A percentile compares a stretch with the other conserved stretches of the same genome.
Conservation (phyloP, 2,113 vertebrate genomes). For the Hippoglossus stenolepis region DNA sequence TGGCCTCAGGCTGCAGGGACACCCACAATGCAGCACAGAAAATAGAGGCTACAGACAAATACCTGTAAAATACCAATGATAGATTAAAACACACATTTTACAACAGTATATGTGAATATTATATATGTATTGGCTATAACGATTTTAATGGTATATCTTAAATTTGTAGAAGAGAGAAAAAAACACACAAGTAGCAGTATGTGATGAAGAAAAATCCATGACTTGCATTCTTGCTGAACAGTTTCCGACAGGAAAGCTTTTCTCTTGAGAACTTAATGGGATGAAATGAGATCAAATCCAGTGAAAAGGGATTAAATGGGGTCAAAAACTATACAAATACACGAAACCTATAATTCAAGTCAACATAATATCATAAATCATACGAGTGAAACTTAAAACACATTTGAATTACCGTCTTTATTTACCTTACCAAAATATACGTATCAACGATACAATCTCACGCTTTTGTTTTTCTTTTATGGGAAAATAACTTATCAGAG, state of each 20-base stretch:
- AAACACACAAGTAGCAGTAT: no score
- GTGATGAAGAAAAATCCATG: no score
- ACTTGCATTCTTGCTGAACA: no score
- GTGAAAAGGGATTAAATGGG: constrained; percentile 6
- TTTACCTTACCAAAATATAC: constrained; percentile 70
- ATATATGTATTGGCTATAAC: neutral
- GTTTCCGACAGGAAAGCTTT: constrained; percentile 28
- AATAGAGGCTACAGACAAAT: neutral
- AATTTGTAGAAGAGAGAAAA: no score
- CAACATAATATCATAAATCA: neutral
- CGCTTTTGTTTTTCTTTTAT: constrained; percentile 51
- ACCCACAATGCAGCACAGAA: neutral
- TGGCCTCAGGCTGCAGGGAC: constrained; percentile 16
- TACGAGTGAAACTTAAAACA: constrained; percentile 8
- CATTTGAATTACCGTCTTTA: constrained; percentile 51
- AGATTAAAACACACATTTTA: neutral
- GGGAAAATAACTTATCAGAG: constrained; percentile 58
- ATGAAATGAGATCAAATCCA: constrained; percentile 12
- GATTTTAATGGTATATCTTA: no score
- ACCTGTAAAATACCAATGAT: neutral
- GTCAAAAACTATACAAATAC: neutral
- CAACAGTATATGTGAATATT: neutral
- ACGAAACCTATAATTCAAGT: neutral
- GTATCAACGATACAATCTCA: constrained; percentile 66
- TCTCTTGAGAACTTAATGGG: neutral